Evolutionary conservation across 1,140 invertebrate species (phyloP), one percentile per base, ranked within the genome.

Genomic region (Gyrodactylus salaris): DNA sequence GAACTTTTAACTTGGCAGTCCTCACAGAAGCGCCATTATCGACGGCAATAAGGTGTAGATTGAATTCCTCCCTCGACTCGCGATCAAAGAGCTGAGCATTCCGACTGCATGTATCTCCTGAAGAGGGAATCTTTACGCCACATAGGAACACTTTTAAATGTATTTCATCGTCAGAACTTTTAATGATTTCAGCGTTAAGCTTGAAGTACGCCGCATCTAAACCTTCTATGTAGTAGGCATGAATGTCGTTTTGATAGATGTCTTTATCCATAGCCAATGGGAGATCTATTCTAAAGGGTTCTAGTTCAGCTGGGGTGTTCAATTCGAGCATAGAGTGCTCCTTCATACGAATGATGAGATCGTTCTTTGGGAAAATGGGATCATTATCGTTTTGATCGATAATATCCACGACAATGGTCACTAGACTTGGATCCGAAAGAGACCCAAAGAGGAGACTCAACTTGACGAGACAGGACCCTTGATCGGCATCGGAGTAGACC

Each of bases 1-100:
- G 89, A 92, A 0, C 92, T 88, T 80, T 91, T 92, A 22, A 89
- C 89, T 54, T 89, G 82, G 1, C 89, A 89, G 78, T 91, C 88
- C 80, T 91, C 68, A 87, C 80, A 0, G 90, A 89, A 7, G 86
- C 86, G 0, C 90, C 90, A 76, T 91, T 88, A 82, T 93, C 90
- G 71, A 88, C 83, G 20, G 89, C 89, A 77, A 88, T 89, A 0
- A 93, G 1, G 1, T 23, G 20, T 71, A 71, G 25, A 71, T 20
- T 24, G 25, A 24, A 71, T 71, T 25, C 25, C 1, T 21, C 20
- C 21, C 1, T 22, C 26, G n/a, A 20, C 26, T 71, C 70, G 2
- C 70, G 70, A 25, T 71, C 70, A 25, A 71, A 25, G 1, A 24
- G 70, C n/a, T 71, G n/a, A 20, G 25, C 25, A 71, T 24, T 71